Evolutionary conservation across 2,113 vertebrate genomes (phyloP).

Genomic region (Ursus arctos): DNA sequence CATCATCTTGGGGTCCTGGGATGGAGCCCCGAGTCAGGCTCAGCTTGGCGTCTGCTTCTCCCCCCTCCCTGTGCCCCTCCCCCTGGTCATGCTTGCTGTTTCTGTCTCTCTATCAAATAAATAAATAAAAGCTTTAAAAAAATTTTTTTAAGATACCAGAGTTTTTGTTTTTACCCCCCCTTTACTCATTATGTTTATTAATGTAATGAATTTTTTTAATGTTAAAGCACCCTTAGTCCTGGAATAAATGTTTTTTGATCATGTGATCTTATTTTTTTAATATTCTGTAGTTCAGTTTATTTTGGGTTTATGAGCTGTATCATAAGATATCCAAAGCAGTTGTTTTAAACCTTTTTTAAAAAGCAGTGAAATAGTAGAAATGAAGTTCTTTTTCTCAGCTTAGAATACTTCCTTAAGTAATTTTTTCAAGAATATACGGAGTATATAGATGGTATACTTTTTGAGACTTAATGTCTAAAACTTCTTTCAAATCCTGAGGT

Average conservation of each 20-base stretch:
- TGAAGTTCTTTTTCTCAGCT: not conserved
- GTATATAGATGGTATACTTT: not conserved
- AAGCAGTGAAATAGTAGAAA: not conserved
- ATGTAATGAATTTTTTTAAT: constrained; percentile 17
- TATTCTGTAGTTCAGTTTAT: not conserved
- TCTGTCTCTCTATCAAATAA: not conserved
- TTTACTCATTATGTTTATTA: not conserved
- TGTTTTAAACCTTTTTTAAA: not conserved
- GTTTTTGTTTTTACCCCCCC: not conserved
- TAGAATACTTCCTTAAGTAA: not conserved
- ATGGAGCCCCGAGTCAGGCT: not conserved
- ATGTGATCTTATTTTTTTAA: not conserved
- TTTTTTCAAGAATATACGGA: not conserved
- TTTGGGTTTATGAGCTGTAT: constrained; percentile 25
- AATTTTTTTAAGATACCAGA: not conserved
- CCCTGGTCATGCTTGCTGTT: not conserved
- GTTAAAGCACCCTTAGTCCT: not conserved
- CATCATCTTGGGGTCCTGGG: not conserved
- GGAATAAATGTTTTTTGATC: constrained; percentile 10
- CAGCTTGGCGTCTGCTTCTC: not conserved
- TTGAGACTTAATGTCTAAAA: not conserved
- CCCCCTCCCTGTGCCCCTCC: not conserved
- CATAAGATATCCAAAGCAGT: not conserved
- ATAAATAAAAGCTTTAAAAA: not conserved
- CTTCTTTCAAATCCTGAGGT: constrained; percentile 18